These are phyloP conservation scores for Pseudonaja textilis DNA, from an alignment of 2,113 vertebrate genomes.

Conservation along the genomic window DNA sequence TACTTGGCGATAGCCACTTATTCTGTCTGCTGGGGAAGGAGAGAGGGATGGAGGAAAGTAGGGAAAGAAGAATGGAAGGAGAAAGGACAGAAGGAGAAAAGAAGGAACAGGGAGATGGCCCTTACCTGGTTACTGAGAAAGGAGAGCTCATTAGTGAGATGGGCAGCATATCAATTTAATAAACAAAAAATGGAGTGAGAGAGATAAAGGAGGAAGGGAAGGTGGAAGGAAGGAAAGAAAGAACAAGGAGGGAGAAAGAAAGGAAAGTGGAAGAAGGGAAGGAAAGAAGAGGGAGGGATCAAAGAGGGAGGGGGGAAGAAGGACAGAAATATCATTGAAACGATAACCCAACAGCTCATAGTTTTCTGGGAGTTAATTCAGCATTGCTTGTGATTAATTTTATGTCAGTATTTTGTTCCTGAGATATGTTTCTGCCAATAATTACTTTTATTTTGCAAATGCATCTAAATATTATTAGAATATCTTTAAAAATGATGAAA, in stretches of 20 bases:
- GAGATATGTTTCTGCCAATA: background rate
- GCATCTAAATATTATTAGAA: background rate
- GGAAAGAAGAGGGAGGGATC: background rate
- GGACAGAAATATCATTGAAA: background rate
- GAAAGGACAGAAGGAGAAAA: background rate
- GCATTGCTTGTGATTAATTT: background rate
- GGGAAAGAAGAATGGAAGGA: too few species aligned
- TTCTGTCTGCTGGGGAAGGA: background rate
- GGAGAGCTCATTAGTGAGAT: background rate
- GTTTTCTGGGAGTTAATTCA: background rate
- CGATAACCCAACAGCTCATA: too few species aligned
- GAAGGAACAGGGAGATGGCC: background rate
- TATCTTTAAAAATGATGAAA: background rate
- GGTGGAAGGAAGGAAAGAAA: background rate
- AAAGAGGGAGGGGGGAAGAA: background rate
- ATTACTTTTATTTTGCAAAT: slow-evolving; percentile 1
- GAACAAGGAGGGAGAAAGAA: background rate
- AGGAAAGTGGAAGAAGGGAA: background rate
- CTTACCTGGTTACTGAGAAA: background rate
- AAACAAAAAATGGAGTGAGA: background rate
- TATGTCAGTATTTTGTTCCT: background rate
- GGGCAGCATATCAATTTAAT: background rate
- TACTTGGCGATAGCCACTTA: background rate
- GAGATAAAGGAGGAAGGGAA: background rate
- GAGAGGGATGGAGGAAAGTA: background rate